A percentile compares a stretch with the other conserved stretches of the same genome.
phyloP scores from a whole-genome alignment of 2,888 invertebrate species.

The Pegoplata infirma region DNA sequence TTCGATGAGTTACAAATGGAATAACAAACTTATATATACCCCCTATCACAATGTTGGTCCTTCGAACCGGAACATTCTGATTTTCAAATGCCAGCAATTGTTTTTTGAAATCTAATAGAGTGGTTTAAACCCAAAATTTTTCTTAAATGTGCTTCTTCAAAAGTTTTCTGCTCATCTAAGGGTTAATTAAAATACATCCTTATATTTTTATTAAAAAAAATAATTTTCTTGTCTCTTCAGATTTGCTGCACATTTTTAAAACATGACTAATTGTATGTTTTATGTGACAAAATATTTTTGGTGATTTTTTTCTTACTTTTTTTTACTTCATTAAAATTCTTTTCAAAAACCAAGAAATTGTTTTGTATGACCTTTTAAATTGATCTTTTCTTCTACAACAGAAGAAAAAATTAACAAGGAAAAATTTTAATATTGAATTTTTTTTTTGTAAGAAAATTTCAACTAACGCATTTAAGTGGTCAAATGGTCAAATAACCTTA shows the following conservation, averaged over 20 bases:
- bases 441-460: not conserved
- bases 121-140: not conserved
- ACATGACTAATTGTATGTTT: conserved; percentile 44
- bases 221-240: not conserved
- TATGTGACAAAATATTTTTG: conserved; percentile 28
- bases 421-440: not conserved
- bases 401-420: conserved; percentile 32
- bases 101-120: too few relatives aligned
- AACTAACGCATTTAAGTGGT: conserved; percentile 52
- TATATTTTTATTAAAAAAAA: not conserved
- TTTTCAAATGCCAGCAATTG: too few relatives aligned
- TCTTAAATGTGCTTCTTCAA: too few relatives aligned
- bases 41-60: too few relatives aligned
- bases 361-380: conserved; percentile 45
- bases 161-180: not conserved
- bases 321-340: conserved; percentile 48
- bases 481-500: conserved; percentile 56
- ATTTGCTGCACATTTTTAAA: conserved; percentile 11
- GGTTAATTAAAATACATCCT: not conserved
- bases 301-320: not conserved
- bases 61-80: not conserved
- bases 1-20: too few relatives aligned
- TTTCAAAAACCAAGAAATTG: conserved; percentile 27
- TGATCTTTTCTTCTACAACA: conserved; percentile 33
- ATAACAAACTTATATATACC: too few relatives aligned